Evolutionary conservation across 1,140 invertebrate genomes (phyloP), one percentile per base, ranked within the genome.

Genomic region (Asobara japonica): DNA sequence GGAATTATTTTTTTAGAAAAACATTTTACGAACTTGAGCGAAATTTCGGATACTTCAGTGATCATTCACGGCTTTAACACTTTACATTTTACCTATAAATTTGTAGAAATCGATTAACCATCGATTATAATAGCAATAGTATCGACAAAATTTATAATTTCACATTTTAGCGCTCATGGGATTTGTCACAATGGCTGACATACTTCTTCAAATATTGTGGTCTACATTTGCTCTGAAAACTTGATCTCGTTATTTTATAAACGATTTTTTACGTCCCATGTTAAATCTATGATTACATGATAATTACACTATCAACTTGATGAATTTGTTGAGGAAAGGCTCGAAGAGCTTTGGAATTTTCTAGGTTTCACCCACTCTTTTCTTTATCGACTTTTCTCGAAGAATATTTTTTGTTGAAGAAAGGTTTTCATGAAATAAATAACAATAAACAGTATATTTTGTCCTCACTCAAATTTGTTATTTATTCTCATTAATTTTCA

Each of bases 231-330:
- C 16, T 20, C 22, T 51, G 8, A 3, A 51, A 51, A 20, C 22
- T 18, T n/a, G 2, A 51, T 7, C 6, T 22, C 22, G 48, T 22
- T 22, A 22, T 22, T 51, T 51, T 51, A 11, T 51, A 22, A n/a
- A 10, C n/a, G 48, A 4, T 51, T 51, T 4, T 51, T 51, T 20
- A 20, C 3, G 4, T 22, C 48, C 22, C 11, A 72, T 65, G 38
- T 60, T 36, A 70, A 74, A 62, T 36, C 64, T 71, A 74, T 69
- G 69, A 77, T 76, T 77, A 77, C 36, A 74, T 71, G 71, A 77
- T 74, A 36, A 31, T 70, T 56, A 70, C 30, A 56, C 33, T 51
- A 30, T 29, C 33, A 30, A 60, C 31, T 20, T 51, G 60, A 45
- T 65, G 60, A 68, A 64, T 69, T 64, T 65, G 69, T 76, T 69